Percentiles rank a stretch among this genome's conserved stretches.
These are phyloP conservation scores for Siphonodentalium dalli DNA, from an alignment of 2,888 invertebrate species.

Conservation along the genomic window DNA sequence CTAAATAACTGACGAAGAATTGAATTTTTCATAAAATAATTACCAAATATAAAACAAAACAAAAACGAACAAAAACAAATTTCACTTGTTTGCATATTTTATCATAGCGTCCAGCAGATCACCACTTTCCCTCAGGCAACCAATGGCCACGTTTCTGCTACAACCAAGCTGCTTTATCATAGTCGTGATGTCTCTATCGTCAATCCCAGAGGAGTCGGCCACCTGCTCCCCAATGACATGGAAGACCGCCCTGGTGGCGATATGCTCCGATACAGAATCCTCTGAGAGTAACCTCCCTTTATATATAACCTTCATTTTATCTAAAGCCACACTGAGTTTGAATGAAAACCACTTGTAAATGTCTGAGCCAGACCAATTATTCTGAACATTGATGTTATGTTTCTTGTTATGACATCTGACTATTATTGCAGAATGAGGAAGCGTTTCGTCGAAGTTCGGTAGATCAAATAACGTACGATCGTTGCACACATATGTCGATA, in stretches of 20 bases:
- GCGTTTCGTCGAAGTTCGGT: slow-evolving; percentile 29
- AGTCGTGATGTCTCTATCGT: slow-evolving; percentile 41
- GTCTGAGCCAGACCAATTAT: slow-evolving; percentile 39
- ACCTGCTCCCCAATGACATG: slow-evolving; percentile 49
- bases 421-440: slow-evolving; percentile 28
- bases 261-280: slow-evolving; percentile 31
- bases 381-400: slow-evolving; percentile 37
- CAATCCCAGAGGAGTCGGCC: slow-evolving; percentile 40
- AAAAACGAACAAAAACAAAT: too few species aligned
- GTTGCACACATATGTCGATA: slow-evolving; percentile 21
- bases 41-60: too few species aligned
- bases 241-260: slow-evolving; percentile 41
- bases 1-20: too few species aligned
- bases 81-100: too few species aligned
- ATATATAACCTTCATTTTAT: slow-evolving; percentile 49
- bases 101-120: slow-evolving; percentile 52
- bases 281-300: slow-evolving; percentile 44
- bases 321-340: slow-evolving; percentile 40
- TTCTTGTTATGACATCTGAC: slow-evolving; percentile 47
- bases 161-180: slow-evolving; percentile 48
- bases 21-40: too few species aligned
- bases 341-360: slow-evolving; percentile 39
- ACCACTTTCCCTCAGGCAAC: slow-evolving; percentile 35
- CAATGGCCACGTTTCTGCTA: slow-evolving; percentile 47
- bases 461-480: slow-evolving; percentile 34